Evolutionary conservation across 2,888 invertebrate species (phyloP).

Genomic region (Napeogenes inachia): DNA sequence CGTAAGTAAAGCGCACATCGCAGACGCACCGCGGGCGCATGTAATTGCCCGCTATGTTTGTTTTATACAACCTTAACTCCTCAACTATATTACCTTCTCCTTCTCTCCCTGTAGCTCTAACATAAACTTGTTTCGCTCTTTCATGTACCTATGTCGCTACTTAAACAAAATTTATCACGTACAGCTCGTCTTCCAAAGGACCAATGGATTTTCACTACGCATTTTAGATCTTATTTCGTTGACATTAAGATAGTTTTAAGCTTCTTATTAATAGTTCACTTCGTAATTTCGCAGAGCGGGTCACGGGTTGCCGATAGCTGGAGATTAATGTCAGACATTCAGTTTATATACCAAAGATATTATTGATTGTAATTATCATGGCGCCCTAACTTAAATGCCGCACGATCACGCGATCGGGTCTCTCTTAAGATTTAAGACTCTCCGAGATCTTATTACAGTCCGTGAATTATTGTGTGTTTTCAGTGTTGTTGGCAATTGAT

Average conservation of each 20-base stretch:
- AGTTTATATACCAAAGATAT: conserved; percentile 46
- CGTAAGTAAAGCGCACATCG: conserved; percentile 43
- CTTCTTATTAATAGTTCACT: conserved; percentile 18
- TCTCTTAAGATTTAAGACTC: conserved; percentile 45
- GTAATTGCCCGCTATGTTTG: conserved; percentile 66
- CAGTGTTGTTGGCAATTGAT: no score
- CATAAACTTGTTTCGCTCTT: conserved; percentile 31
- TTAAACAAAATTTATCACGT: conserved; percentile 60
- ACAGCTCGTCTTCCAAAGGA: conserved; percentile 41
- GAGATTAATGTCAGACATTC: conserved; percentile 57
- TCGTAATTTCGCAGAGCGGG: conserved; percentile 13
- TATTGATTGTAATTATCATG: conserved; percentile 74
- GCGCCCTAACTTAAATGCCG: conserved; percentile 58
- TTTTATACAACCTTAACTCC: conserved; percentile 59
- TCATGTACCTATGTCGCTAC: conserved; percentile 46
- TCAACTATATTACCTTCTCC: conserved; percentile 33
- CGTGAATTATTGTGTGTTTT: no score
- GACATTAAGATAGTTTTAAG: conserved; percentile 16
- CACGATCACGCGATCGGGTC: conserved; percentile 54
- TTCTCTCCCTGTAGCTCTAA: conserved; percentile 11
- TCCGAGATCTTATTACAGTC: no score
- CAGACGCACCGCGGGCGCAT: conserved; percentile 56
- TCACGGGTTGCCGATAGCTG: conserved; percentile 32
- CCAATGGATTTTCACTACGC: conserved; percentile 28
- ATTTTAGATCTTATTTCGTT: conserved; percentile 19